These are phyloP conservation scores for Eretmocerus hayati DNA, from an alignment of 2,888 invertebrate genomes.

Conservation along the genomic window DNA sequence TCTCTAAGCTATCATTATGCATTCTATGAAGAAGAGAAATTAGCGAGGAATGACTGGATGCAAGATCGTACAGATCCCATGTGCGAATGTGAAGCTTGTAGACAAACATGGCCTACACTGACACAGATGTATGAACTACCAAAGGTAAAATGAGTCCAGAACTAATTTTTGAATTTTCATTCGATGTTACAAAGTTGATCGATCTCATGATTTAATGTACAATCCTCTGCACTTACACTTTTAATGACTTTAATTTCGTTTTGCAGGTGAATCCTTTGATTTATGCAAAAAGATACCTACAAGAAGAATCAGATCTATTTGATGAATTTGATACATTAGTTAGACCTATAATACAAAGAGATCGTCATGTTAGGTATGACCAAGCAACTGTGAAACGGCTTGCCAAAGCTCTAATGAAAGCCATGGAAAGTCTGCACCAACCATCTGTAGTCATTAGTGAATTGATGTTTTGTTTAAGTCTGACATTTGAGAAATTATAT, in stretches of 20 bases:
- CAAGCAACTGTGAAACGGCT: constrained; percentile 6
- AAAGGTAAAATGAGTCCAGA: constrained; percentile 8
- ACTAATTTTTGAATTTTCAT: too few relatives aligned
- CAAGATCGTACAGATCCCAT: constrained; percentile 66
- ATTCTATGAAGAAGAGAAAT: constrained; percentile 7
- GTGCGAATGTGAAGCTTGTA: constrained; percentile 72
- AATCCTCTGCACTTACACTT: too few relatives aligned
- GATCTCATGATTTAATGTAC: too few relatives aligned
- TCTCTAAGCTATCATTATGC: background rate
- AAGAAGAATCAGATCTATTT: constrained; percentile 10
- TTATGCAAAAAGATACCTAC: constrained; percentile 1
- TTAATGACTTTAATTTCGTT: background rate
- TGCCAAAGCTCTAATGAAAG: constrained; percentile 6
- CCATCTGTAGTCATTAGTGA: constrained; percentile 13
- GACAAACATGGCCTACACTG: constrained; percentile 57
- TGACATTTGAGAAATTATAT: constrained; percentile 10
- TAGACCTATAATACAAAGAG: constrained; percentile 3
- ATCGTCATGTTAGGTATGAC: background rate
- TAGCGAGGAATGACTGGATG: constrained; percentile 37
- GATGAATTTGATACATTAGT: constrained; percentile 9
- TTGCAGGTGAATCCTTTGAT: constrained; percentile 6
- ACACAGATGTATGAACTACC: constrained; percentile 14
- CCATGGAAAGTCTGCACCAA: constrained; percentile 5
- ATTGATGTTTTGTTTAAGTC: constrained; percentile 9
- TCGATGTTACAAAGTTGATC: too few relatives aligned